phyloP scores from a whole-genome alignment of 23 tunicate genomes.

The Trididemnum clinides region DNA sequence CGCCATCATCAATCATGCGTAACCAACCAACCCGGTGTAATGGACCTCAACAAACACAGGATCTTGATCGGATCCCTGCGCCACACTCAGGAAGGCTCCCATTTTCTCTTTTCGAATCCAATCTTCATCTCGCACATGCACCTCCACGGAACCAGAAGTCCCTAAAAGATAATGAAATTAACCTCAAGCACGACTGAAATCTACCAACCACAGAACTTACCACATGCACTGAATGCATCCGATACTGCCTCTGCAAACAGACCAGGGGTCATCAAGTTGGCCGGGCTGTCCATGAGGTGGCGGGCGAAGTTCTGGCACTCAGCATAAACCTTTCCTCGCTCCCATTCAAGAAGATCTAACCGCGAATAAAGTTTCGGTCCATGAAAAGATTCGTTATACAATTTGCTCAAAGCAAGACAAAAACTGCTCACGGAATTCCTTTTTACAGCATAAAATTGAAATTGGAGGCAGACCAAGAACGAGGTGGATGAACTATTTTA shows the following conservation, averaged over 20 bases:
- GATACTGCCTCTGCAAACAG: constrained; percentile 47
- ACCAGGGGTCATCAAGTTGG: constrained; percentile 85
- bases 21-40: constrained; percentile 52
- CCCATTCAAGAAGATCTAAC: constrained; percentile 48
- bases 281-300: constrained; percentile 86
- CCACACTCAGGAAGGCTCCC: constrained; percentile 91
- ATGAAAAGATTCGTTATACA: neutral
- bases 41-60: constrained; percentile 87
- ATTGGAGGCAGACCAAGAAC: too few relatives aligned
- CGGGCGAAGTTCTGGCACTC: constrained; percentile 90
- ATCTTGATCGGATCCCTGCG: constrained; percentile 76
- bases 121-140: constrained; percentile 36
- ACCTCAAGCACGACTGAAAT: neutral
- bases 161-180: neutral
- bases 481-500: too few relatives aligned
- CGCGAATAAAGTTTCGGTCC: neutral
- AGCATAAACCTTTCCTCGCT: constrained; percentile 59
- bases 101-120: constrained; percentile 84
- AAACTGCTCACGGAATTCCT: neutral
- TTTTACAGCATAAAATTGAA: too few relatives aligned
- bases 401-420: neutral
- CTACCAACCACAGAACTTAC: neutral
- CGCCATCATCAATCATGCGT: neutral
- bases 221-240: neutral
- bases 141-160: constrained; percentile 22